Evolutionary conservation across 2,888 invertebrate genomes (phyloP), one percentile per base, ranked within the genome.

Genomic region (Drosophila peninsularis): DNA sequence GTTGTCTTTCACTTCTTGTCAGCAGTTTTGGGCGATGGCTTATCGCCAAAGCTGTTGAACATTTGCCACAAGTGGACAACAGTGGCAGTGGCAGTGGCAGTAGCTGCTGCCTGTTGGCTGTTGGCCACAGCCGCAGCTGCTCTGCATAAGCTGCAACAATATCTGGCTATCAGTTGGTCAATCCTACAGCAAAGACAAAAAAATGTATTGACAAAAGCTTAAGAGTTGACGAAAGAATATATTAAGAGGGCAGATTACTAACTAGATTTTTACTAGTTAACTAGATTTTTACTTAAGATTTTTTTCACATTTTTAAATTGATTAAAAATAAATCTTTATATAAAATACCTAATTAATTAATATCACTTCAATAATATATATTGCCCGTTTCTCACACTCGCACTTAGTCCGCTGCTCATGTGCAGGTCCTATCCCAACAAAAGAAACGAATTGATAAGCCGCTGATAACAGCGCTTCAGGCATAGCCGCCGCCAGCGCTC

Each of bases 381-480:
- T n/a, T n/a, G n/a, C n/a, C n/a, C n/a, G n/a, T n/a, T n/a, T n/a
- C 21, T 14, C 19, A 34, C 19, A 41, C 41, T 10, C 17, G 17
- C n/a, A 39, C 17, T 19, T 37, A 37, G 11, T 21, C 11, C 9
- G 37, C 54, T 54, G 41, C 30, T 19, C 39, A 41, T 39, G 41
- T n/a, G 44, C 41, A 49, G 72, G 61, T 71, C 87, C 84, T 89
- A 84, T 87, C 89, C 89, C 88, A 84, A 89, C 77, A 81, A 56
- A 56, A 47, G 44, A 47, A 11, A 32, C n/a, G 21, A 53, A 42
- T 39, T 39, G 79, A 78, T 75, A 66, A 73, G 68, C 70, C 54
- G 71, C 82, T 83, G 88, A 86, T 79, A 89, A 89, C 78, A 55
- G 54, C 47, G 24, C 34, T 21, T 1, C 5, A 9, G 36, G 3